Conservation (phyloP, 2,113 vertebrate species). For the Poecilia latipinna region DNA sequence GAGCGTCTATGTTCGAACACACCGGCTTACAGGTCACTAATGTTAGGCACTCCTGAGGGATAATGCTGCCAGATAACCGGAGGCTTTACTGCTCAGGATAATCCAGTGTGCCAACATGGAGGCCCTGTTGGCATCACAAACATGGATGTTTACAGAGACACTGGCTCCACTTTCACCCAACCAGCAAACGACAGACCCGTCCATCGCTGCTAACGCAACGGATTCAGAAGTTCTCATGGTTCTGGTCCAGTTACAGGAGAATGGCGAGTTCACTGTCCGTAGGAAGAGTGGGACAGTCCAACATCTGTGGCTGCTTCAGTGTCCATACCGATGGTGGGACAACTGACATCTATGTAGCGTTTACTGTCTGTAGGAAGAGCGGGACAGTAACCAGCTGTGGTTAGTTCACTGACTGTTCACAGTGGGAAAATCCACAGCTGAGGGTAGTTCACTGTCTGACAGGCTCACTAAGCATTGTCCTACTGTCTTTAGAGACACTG, state of each 20-base stretch:
- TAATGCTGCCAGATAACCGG: slow-evolving; percentile 56
- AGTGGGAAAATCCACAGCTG: too few species aligned
- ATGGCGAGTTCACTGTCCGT: not conserved
- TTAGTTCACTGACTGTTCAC: not conserved
- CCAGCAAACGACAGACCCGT: not conserved
- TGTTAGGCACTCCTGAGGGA: slow-evolving; percentile 49
- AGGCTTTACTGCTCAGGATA: slow-evolving; percentile 55
- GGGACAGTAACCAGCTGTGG: not conserved
- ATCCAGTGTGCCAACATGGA: slow-evolving; percentile 62
- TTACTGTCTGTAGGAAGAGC: not conserved
- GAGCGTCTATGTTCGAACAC: slow-evolving; percentile 18
- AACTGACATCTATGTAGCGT: not conserved
- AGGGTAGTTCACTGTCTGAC: too few species aligned
- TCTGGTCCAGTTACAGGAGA: not conserved
- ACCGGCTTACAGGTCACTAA: slow-evolving; percentile 56
- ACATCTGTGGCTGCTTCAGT: not conserved
- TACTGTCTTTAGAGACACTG: too few species aligned
- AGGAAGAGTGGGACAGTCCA: not conserved
- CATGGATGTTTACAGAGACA: not conserved
- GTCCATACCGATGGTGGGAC: not conserved
- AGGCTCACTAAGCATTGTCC: too few species aligned
- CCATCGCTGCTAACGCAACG: too few species aligned
- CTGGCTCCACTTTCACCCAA: not conserved
- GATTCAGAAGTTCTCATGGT: not conserved
- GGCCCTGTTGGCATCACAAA: slow-evolving; percentile 30